Conservation (phyloP, 2,113 vertebrate genomes). For the Theropithecus gelada region DNA sequence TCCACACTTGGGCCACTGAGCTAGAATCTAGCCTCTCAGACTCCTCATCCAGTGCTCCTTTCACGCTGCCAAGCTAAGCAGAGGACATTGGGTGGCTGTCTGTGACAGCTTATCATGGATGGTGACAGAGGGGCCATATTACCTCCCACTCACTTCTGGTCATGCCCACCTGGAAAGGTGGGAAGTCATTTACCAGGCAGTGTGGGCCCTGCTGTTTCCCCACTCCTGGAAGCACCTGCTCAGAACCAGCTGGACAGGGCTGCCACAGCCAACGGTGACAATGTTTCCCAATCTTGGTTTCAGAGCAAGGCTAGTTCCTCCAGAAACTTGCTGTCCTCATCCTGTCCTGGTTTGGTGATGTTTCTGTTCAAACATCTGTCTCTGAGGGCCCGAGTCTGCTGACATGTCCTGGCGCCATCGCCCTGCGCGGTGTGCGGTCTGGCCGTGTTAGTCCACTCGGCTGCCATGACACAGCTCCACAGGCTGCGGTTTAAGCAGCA, state of each 20-base stretch:
- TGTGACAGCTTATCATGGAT: background rate
- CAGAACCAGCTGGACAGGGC: constrained; percentile 15
- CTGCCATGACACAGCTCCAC: background rate
- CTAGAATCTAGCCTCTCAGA: background rate
- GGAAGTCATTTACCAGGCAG: background rate
- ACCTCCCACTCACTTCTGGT: background rate
- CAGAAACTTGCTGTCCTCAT: background rate
- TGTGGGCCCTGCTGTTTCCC: background rate
- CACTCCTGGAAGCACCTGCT: background rate
- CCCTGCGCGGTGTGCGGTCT: fast-evolving
- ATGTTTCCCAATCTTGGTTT: constrained; percentile 25
- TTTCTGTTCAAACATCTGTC: background rate
- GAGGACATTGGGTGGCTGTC: background rate
- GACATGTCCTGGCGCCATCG: fast-evolving
- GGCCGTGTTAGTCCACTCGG: background rate
- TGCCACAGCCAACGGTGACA: background rate
- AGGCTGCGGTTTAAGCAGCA: background rate
- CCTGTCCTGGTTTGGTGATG: background rate
- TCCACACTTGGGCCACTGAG: background rate
- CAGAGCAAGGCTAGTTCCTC: background rate
- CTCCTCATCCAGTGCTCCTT: background rate
- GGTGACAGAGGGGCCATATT: background rate
- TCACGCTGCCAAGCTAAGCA: background rate
- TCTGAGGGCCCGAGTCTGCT: background rate
- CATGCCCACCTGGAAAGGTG: background rate